These are phyloP conservation scores for Intellagama lesueurii DNA, from an alignment of 2,797 vertebrate genomes.

Conservation along the genomic window DNA sequence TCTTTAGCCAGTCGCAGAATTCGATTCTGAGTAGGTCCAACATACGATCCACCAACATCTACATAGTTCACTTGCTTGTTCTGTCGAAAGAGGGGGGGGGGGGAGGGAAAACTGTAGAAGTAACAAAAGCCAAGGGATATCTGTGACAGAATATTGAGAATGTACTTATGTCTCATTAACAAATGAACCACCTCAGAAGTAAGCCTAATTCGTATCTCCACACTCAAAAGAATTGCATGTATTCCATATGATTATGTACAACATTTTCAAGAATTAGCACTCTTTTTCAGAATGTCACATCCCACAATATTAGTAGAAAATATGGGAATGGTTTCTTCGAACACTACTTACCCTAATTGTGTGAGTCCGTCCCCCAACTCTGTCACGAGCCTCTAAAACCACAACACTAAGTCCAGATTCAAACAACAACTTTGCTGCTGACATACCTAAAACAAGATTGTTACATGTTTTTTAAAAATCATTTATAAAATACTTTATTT, in stretches of 20 bases:
- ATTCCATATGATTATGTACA: neutral
- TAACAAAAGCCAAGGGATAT: conserved; percentile 25
- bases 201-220: neutral
- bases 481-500: neutral
- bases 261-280: neutral
- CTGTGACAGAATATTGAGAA: neutral
- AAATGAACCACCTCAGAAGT: neutral
- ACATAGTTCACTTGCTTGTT: conserved; percentile 79
- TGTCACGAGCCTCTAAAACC: conserved; percentile 82
- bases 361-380: conserved; percentile 85
- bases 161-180: neutral
- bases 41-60: conserved; percentile 82
- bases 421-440: conserved; percentile 81
- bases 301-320: accelerated
- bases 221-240: neutral
- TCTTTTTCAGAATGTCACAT: neutral
- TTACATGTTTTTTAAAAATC: neutral
- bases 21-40: conserved; percentile 84
- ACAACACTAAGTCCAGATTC: conserved; percentile 78
- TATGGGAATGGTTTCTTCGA: neutral
- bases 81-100: conserved; percentile 60
- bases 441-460: conserved; percentile 76
- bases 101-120: conserved; percentile 14
- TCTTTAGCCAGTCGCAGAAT: conserved; percentile 83
- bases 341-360: conserved; percentile 79